Base-by-base conservation (phyloP, 2,113 vertebrate genomes). In the Notechis scutatus region DNA sequence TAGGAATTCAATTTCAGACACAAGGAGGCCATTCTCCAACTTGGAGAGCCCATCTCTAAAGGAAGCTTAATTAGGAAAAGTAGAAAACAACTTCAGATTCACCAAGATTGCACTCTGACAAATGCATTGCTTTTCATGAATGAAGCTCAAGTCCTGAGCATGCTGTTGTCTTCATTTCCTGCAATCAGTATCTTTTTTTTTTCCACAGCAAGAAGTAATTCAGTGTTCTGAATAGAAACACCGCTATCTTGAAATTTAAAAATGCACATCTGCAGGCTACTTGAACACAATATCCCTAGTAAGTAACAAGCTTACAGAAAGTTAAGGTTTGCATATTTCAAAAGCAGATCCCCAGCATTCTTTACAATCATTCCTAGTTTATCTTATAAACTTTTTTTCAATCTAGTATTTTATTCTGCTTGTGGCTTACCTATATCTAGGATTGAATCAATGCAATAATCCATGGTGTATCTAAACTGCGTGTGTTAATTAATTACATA, bases 71-170 rank as follows among this genome's bases (percentile, higher is more conserved):
- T 96, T 96, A 97, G 96, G 94, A 96, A 96, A 97, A 97, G 88
- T 86, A 92, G 96, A 97, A 96, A 94, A 96, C 96, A 96, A 96
- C 94, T 94, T 95, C 95, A 94, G 85, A 94, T 95, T 96, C 95
- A 94, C 96, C 96, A 95, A 96, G 93, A 96, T 95, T 97, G 97
- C 97, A 95, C 96, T 95, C 87, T 42, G 56, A 95, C 96, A 97
- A 97, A 95, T 95, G 92, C 95, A 95, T 95, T 95, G 97, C 95
- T 94, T 69, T 94, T 97, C 96, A 95, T 96, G 96, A 95, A 95
- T 64, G 94, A 94, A 96, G 94, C 92, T 90, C 92, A 96, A 94
- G 94, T 93, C 88, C 12, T 86, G 92, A 95, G 94, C 97, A 95
- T 85, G 89, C 94, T 95, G 24, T 95, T 89, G 96, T 95, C 89